Conservation (phyloP, 2,888 invertebrate genomes). For the Nephrotoma guestfalica region DNA sequence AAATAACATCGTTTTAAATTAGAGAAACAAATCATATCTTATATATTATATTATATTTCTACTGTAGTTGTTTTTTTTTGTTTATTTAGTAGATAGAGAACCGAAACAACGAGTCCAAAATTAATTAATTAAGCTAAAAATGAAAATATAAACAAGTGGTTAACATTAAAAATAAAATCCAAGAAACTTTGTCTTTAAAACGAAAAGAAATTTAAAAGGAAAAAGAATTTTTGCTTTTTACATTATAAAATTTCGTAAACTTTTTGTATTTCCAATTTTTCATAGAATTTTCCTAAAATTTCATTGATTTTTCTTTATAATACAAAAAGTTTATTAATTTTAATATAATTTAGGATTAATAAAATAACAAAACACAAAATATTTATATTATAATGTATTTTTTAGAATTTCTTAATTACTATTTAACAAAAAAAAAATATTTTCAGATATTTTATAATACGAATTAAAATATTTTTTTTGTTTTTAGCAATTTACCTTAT, state of each 20-base stretch:
- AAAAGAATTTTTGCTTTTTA: neutral
- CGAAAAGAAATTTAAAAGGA: neutral
- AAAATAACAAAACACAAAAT: neutral
- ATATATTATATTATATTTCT: neutral
- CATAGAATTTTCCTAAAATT: neutral
- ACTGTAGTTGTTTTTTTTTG: neutral
- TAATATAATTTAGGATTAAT: neutral
- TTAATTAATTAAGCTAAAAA: neutral
- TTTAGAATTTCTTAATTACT: neutral
- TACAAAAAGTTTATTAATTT: neutral
- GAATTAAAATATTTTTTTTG: neutral
- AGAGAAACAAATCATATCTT: neutral
- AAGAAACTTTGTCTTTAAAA: neutral
- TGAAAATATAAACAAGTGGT: neutral
- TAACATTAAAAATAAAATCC: neutral
- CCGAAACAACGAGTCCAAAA: slow-evolving; percentile 4
- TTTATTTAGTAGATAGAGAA: slow-evolving; percentile 2
- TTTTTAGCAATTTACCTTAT: neutral
- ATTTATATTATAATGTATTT: neutral
- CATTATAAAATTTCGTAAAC: neutral
- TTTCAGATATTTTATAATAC: neutral
- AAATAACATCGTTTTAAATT: neutral
- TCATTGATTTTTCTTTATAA: neutral
- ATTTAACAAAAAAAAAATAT: neutral
- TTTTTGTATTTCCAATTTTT: neutral